Percentiles rank a stretch among this genome's conserved stretches.
Conservation (phyloP, 23 tunicate genomes). For the Diplosoma virens region DNA sequence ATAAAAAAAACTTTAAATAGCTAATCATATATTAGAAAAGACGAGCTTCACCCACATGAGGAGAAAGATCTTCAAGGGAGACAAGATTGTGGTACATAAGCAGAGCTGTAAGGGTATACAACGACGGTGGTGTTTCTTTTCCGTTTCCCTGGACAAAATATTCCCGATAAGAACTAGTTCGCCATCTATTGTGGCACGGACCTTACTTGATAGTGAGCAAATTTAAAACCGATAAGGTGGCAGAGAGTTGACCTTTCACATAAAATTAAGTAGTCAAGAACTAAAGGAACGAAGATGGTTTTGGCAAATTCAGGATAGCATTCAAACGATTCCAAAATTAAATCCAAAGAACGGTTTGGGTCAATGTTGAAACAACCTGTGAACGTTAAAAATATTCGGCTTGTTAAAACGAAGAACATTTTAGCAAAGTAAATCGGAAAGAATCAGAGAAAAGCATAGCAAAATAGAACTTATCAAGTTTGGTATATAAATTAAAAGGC, state of each 20-base stretch:
- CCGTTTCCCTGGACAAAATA: slow-evolving; percentile 35
- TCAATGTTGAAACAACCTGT: slow-evolving; percentile 99
- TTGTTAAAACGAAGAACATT: too few relatives aligned
- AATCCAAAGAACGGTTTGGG: slow-evolving; percentile 91
- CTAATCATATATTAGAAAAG: neutral
- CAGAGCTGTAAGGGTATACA: slow-evolving; percentile 86
- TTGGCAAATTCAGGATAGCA: slow-evolving; percentile 69
- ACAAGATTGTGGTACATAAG: slow-evolving; percentile 81
- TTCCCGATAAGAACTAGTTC: too few relatives aligned
- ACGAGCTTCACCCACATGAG: slow-evolving; percentile 58
- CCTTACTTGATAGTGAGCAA: slow-evolving; percentile 84
- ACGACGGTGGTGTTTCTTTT: slow-evolving; percentile 65
- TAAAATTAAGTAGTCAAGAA: slow-evolving; percentile 67
- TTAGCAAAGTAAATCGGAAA: too few relatives aligned
- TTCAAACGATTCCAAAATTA: slow-evolving; percentile 90
- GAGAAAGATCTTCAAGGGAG: slow-evolving; percentile 61
- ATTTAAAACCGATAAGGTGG: slow-evolving; percentile 94
- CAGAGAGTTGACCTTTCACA: slow-evolving; percentile 91
- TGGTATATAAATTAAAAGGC: too few relatives aligned
- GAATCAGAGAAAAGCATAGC: too few relatives aligned
- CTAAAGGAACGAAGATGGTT: slow-evolving; percentile 56
- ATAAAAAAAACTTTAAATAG: too few relatives aligned
- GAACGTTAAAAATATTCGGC: too few relatives aligned
- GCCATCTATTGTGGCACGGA: too few relatives aligned
- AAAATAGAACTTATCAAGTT: too few relatives aligned